These are phyloP conservation scores for Illadopsis cleaveri DNA, from an alignment of 2,113 vertebrate species.

Conservation along the genomic window DNA sequence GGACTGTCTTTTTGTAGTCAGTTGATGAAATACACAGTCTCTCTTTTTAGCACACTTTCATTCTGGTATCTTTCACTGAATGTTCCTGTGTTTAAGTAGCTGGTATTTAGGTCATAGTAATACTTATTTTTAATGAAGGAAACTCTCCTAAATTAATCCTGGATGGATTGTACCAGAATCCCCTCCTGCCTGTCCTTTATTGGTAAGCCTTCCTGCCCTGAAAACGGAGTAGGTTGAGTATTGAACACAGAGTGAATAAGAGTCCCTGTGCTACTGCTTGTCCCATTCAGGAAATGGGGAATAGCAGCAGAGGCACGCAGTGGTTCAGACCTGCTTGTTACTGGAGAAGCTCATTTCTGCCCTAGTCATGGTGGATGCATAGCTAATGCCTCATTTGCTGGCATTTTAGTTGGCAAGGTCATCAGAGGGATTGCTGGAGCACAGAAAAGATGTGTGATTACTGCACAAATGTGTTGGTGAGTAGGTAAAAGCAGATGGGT, in stretches of 20 bases:
- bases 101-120: not conserved
- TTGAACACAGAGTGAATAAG: fast-evolving
- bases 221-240: not conserved
- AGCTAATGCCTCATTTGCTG: not conserved
- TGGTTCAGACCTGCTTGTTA: not conserved
- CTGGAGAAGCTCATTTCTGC: not conserved
- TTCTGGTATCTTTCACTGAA: not conserved
- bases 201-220: not conserved
- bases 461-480: not conserved
- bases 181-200: not conserved
- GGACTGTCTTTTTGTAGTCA: not conserved
- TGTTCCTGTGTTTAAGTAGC: not conserved
- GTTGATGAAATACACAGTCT: not conserved
- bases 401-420: not conserved
- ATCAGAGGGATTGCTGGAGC: not conserved
- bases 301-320: not conserved
- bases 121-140: not conserved
- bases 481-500: not conserved
- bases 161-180: not conserved
- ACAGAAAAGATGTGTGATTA: not conserved
- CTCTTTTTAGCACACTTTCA: not conserved
- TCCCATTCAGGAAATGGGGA: not conserved
- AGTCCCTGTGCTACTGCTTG: fast-evolving
- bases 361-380: not conserved
- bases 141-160: not conserved